Evolutionary conservation across 2,113 vertebrate species (phyloP).

Genomic region (Odobenus rosmarus): DNA sequence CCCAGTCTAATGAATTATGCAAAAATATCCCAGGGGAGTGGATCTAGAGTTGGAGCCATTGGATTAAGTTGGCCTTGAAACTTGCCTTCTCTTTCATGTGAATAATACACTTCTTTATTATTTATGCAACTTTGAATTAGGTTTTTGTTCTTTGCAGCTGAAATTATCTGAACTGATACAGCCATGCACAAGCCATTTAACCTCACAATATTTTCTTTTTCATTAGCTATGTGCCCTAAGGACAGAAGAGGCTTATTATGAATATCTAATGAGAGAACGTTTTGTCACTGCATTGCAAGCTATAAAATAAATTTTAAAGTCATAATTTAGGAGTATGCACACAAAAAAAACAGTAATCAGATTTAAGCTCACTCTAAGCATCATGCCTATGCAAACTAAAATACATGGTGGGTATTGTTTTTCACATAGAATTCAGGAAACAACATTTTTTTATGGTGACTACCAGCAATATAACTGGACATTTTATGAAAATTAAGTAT

Average conservation of each 20-base stretch:
- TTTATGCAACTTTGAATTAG: background rate
- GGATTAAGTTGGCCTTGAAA: background rate
- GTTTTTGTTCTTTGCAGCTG: background rate
- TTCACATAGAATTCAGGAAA: conserved; percentile 22
- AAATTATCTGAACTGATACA: conserved; percentile 10
- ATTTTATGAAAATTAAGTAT: conserved; percentile 5
- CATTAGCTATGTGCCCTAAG: conserved; percentile 12
- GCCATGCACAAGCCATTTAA: conserved; percentile 35
- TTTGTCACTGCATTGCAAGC: background rate
- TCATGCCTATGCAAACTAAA: background rate
- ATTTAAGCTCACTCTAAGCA: conserved; percentile 31
- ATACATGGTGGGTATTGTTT: background rate
- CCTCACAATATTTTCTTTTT: background rate
- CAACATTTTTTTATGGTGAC: background rate
- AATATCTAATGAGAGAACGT: conserved; percentile 44
- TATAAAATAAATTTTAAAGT: conserved; percentile 42
- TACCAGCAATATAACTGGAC: background rate
- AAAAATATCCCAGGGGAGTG: background rate
- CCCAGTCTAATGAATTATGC: background rate
- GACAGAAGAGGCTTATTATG: conserved; percentile 42
- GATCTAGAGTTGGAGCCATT: background rate
- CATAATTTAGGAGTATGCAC: conserved; percentile 20
- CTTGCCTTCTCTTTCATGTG: background rate
- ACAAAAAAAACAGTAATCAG: background rate
- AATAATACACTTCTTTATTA: conserved; percentile 12